These are phyloP conservation scores for Thinocorus orbignyianus DNA, from an alignment of 2,113 vertebrate genomes.

Conservation along the genomic window DNA sequence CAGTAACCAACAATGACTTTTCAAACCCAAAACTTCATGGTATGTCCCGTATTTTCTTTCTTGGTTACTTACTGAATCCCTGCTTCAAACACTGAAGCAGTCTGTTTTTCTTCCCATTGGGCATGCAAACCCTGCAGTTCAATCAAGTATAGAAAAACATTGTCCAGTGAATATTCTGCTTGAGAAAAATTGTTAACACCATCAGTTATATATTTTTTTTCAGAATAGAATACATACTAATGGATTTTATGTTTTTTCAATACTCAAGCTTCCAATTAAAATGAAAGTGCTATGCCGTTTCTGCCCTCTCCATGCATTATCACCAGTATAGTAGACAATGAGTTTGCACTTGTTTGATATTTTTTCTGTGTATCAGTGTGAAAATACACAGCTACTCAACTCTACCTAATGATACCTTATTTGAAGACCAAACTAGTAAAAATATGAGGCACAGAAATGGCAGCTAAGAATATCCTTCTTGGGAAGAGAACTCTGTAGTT, in stretches of 20 bases:
- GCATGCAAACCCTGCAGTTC: neutral
- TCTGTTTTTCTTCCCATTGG: neutral
- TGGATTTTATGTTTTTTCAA: neutral
- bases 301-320: accelerated
- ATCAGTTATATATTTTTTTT: neutral
- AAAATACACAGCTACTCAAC: neutral
- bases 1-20: neutral
- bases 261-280: neutral
- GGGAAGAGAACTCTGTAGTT: neutral
- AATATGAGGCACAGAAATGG: neutral
- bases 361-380: neutral
- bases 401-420: neutral
- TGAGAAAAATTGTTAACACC: neutral
- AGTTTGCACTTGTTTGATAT: neutral
- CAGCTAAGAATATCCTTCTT: neutral
- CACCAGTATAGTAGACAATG: neutral
- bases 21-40: neutral
- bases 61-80: neutral
- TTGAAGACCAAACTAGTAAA: constrained; percentile 8
- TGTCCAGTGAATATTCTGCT: neutral
- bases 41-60: neutral
- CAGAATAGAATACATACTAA: neutral
- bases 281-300: neutral
- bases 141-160: neutral
- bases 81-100: neutral